Evolutionary conservation across 2,797 vertebrate genomes (phyloP).

Genomic region (Vultur gryphus): DNA sequence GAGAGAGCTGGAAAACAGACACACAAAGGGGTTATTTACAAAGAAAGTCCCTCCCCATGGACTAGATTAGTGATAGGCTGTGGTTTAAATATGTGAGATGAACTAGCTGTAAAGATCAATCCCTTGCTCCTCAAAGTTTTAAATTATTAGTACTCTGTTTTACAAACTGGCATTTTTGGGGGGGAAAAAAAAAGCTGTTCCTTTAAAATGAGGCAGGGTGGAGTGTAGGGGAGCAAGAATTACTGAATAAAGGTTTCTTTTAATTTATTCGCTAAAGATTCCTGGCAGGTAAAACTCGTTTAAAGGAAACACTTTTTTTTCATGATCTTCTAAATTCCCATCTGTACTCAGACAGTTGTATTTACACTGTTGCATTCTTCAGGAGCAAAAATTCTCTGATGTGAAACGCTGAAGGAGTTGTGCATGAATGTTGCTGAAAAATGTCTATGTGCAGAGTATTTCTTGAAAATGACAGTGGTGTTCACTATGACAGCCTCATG

Average conservation of each 20-base stretch:
- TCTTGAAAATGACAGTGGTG: neutral
- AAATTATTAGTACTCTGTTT: neutral
- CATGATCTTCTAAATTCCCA: slow-evolving; percentile 13
- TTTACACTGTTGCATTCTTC: slow-evolving; percentile 11
- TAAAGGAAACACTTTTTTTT: slow-evolving; percentile 29
- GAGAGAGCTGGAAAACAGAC: neutral
- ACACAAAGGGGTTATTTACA: neutral
- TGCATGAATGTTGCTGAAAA: neutral
- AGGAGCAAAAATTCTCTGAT: slow-evolving; percentile 10
- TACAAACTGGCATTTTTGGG: neutral
- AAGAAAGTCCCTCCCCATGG: neutral
- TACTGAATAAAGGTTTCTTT: slow-evolving; percentile 5
- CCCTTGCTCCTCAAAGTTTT: neutral
- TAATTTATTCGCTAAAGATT: slow-evolving; percentile 27
- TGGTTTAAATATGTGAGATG: neutral
- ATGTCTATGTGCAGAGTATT: neutral
- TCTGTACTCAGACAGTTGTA: slow-evolving; percentile 18
- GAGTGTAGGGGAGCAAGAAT: neutral
- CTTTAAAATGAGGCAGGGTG: neutral
- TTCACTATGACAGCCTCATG: neutral
- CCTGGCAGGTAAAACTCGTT: slow-evolving; percentile 39
- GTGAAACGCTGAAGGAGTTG: neutral
- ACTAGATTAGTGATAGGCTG: neutral
- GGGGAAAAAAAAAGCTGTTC: neutral
- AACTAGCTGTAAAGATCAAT: neutral